Conservation (phyloP, 2,797 vertebrate genomes). For the Spondyliosoma cantharus region DNA sequence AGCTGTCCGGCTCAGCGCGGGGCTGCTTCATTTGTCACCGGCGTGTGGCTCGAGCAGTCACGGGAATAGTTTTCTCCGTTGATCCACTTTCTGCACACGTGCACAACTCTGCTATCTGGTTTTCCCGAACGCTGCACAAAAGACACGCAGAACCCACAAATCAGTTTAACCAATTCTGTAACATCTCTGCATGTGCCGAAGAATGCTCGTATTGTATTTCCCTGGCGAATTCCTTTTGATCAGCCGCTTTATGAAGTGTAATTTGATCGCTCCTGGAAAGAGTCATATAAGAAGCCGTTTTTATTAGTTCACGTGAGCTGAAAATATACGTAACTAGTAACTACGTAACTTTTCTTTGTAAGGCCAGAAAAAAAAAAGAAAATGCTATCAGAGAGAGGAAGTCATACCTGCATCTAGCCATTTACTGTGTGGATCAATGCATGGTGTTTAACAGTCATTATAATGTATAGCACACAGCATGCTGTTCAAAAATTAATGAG, state of each 20-base stretch:
- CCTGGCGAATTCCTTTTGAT: slow-evolving; percentile 28
- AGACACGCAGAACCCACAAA: slow-evolving; percentile 2
- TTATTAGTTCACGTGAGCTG: slow-evolving; percentile 37
- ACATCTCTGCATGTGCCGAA: slow-evolving; percentile 30
- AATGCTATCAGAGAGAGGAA: not conserved
- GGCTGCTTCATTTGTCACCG: slow-evolving; percentile 59
- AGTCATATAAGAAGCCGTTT: slow-evolving; percentile 24
- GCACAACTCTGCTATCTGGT: not conserved
- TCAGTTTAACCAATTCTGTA: slow-evolving; percentile 25
- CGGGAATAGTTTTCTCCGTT: slow-evolving; percentile 19
- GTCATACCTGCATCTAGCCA: not conserved
- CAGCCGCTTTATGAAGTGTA: slow-evolving; percentile 14
- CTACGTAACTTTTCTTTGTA: slow-evolving; percentile 9
- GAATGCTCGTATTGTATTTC: slow-evolving; percentile 11
- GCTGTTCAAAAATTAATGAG: slow-evolving; percentile 29
- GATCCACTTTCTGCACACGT: slow-evolving; percentile 13
- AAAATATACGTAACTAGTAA: slow-evolving; percentile 15
- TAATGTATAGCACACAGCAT: slow-evolving; percentile 17
- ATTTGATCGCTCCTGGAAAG: slow-evolving; percentile 6
- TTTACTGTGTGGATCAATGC: not conserved
- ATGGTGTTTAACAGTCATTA: not conserved
- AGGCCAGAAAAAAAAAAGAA: too few species aligned
- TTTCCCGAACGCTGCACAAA: not conserved
- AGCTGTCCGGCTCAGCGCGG: slow-evolving; percentile 40
- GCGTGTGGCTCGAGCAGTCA: slow-evolving; percentile 25